Evolutionary conservation across 2,797 vertebrate species (phyloP).

Genomic region (Enteromius afrohamiltoni): DNA sequence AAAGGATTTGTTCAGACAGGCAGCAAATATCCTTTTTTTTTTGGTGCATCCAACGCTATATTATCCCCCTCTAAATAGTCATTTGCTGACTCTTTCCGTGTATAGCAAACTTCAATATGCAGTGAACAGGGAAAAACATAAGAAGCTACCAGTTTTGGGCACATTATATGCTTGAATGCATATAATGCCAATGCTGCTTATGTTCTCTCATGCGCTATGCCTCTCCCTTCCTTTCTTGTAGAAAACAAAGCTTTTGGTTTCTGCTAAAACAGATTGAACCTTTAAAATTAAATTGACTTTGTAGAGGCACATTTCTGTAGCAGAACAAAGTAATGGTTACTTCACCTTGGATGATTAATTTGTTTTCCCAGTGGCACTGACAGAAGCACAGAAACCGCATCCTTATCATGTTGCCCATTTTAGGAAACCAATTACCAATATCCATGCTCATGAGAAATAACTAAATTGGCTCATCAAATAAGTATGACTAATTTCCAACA

Average conservation of each 20-base stretch:
- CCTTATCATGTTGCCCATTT: slow-evolving; percentile 29
- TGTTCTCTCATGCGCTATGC: neutral
- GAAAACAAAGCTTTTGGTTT: slow-evolving; percentile 25
- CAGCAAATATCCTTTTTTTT: neutral
- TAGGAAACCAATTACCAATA: slow-evolving; percentile 28
- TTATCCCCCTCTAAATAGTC: neutral
- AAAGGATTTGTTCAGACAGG: neutral
- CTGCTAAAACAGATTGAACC: slow-evolving; percentile 25
- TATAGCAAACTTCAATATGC: neutral
- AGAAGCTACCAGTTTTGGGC: neutral
- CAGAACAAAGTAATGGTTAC: slow-evolving; percentile 36
- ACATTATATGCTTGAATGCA: neutral
- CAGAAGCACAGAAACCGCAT: slow-evolving; percentile 13
- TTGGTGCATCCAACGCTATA: neutral
- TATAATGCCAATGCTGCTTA: neutral
- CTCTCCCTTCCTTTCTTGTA: slow-evolving; percentile 10
- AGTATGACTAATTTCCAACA: slow-evolving; percentile 24
- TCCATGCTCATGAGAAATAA: slow-evolving; percentile 20
- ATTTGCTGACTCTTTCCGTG: neutral
- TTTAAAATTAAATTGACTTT: slow-evolving; percentile 25
- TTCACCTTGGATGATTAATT: slow-evolving; percentile 32
- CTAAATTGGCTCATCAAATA: slow-evolving; percentile 32
- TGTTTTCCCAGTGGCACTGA: slow-evolving; percentile 29
- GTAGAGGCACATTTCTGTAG: slow-evolving; percentile 11
- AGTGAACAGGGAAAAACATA: slow-evolving; percentile 11